These are phyloP conservation scores for Bubalus kerabau DNA, from an alignment of 2,113 vertebrate genomes.

Conservation along the genomic window DNA sequence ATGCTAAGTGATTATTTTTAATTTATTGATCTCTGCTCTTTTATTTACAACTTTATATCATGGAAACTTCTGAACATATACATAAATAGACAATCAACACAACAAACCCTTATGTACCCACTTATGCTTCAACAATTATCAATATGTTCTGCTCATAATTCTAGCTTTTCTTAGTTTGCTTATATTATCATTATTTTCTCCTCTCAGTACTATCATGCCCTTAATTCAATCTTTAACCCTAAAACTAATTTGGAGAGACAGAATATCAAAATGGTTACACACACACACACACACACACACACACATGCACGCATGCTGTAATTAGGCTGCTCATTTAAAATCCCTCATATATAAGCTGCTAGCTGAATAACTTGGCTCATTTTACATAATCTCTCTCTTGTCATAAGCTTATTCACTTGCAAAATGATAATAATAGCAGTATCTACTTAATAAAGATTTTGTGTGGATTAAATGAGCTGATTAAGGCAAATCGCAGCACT, in stretches of 20 bases:
- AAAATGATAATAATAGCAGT: slow-evolving; percentile 7
- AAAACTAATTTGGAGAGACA: not conserved
- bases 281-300: not conserved
- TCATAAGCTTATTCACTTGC: not conserved
- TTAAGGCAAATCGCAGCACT: not conserved
- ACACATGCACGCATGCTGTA: not conserved
- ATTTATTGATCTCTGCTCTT: not conserved
- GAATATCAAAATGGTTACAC: not conserved
- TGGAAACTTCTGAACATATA: not conserved
- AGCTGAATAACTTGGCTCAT: not conserved
- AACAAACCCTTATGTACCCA: not conserved
- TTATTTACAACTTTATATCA: not conserved
- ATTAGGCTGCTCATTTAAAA: not conserved
- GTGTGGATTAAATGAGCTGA: not conserved
- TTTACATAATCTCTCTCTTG: not conserved
- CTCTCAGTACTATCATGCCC: not conserved
- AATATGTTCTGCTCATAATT: not conserved
- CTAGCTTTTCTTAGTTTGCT: not conserved
- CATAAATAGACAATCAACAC: not conserved
- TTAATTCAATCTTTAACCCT: not conserved
- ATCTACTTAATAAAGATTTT: not conserved
- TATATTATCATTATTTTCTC: not conserved
- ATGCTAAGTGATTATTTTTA: not conserved
- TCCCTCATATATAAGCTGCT: not conserved
- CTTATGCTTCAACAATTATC: not conserved